phyloP scores from a whole-genome alignment of 1,140 invertebrate genomes.

The Gryon sp. region DNA sequence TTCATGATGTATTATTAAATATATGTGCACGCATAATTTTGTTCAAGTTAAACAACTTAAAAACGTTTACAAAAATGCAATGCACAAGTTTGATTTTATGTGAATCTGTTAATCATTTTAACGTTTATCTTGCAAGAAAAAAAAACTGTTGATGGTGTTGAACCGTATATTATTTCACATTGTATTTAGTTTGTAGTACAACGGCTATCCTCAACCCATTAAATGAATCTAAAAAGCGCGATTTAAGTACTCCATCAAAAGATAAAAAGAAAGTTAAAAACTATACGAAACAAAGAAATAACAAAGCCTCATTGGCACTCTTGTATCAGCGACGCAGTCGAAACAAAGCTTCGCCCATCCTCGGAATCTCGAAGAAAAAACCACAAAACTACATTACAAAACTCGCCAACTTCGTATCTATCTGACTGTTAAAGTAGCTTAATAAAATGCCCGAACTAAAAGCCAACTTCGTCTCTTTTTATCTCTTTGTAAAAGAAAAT shows the following conservation, averaged over 20 bases:
- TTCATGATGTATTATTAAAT: slow-evolving; percentile 26
- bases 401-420: slow-evolving; percentile 36
- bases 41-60: too few species aligned
- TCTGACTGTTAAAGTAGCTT: slow-evolving; percentile 41
- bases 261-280: slow-evolving; percentile 34
- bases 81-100: too few species aligned
- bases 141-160: too few species aligned
- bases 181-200: neutral
- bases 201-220: neutral
- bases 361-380: slow-evolving; percentile 24
- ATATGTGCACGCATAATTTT: too few species aligned
- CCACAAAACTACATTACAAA: slow-evolving; percentile 35
- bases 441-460: slow-evolving; percentile 42
- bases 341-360: slow-evolving; percentile 27
- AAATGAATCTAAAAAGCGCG: slow-evolving; percentile 19
- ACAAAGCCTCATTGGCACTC: slow-evolving; percentile 32
- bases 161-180: neutral
- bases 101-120: too few species aligned
- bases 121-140: too few species aligned
- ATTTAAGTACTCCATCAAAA: slow-evolving; percentile 22
- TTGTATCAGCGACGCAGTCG: slow-evolving; percentile 29
- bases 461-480: neutral
- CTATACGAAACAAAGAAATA: slow-evolving; percentile 33
- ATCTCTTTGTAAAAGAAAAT: neutral
- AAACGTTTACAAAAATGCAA: too few species aligned